These are phyloP conservation scores for Anguilla rostrata DNA, from an alignment of 2,113 vertebrate species.

Conservation along the genomic window DNA sequence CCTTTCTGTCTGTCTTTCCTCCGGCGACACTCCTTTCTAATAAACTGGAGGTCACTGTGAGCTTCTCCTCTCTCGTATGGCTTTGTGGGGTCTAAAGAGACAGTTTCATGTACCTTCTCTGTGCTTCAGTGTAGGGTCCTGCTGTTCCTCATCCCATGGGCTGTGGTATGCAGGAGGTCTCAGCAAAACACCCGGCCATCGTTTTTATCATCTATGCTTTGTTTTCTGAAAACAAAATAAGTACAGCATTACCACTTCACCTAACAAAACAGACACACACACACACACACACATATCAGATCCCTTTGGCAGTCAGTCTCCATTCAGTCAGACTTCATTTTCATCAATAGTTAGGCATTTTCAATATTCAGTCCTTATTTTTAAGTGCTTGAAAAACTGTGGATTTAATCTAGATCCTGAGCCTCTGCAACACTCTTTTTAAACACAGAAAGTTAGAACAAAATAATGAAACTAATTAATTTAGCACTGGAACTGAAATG, in stretches of 20 bases:
- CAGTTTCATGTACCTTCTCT: not conserved
- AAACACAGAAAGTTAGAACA: not conserved
- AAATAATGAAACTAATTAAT: no score
- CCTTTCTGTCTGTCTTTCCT: no score
- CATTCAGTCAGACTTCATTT: not conserved
- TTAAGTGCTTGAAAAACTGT: not conserved
- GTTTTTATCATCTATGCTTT: not conserved
- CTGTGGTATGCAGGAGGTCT: not conserved
- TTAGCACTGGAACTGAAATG: no score
- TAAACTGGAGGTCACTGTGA: not conserved
- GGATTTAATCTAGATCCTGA: not conserved
- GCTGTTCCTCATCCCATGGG: not conserved
- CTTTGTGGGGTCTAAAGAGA: not conserved
- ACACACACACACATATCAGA: not conserved
- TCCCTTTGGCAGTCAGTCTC: not conserved
- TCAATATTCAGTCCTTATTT: not conserved
- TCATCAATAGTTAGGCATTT: not conserved
- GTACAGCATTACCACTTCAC: not conserved
- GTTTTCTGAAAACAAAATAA: not conserved
- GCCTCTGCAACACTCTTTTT: not conserved
- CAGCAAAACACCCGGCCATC: not conserved
- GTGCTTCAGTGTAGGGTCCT: not conserved
- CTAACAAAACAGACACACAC: not conserved
- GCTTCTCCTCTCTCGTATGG: not conserved
- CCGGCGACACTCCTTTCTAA: no score